Evolutionary conservation across 2,113 vertebrate genomes (phyloP), one percentile per base, ranked within the genome.

Genomic region (Hoplias malabaricus): DNA sequence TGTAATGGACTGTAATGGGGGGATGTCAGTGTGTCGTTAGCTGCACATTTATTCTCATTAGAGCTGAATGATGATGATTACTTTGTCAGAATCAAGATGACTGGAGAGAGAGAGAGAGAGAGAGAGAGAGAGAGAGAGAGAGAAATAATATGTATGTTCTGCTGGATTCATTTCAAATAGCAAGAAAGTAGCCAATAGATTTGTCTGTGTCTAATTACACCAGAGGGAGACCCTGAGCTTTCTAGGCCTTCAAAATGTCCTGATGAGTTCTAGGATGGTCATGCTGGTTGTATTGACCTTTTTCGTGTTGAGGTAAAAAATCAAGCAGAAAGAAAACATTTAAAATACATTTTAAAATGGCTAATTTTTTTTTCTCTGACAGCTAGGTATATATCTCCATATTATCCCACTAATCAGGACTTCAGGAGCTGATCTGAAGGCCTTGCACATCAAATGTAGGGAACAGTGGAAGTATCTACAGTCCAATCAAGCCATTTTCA

Each of bases 21-120:
- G 34, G 33, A 56, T 77, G 69, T 83, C 78, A 77, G 43, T 62
- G 46, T 80, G 43, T 50, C 12, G 40, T 69, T 73, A 77, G 19
- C 73, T 31, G 59, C 59, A 48, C 69, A 77, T 81, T 68, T 77
- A 81, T 81, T 77, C 69, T 77, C 75, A 81, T 81, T 81, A 80
- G 12, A 79, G 53, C 43, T 80, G 34, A 79, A 76, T 81, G 68
- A 81, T 56, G 53, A 54, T 72, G 38, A 77, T 75, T 82, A 53
- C 67, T 75, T 72, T 79, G 77, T 79, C 77, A 82, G 59, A 72
- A 53, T 75, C 50, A 40, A 77, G 69, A 77, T 36, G 71, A 46
- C 65, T 29, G 63, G 42, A 33, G 33, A 69, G 42, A 12, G 46
- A 74, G 46, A 54, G 10, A 29, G 42, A 66, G 63, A 21, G 61